These are phyloP conservation scores for Mixornis gularis DNA, from an alignment of 2,113 vertebrate genomes.

Conservation along the genomic window DNA sequence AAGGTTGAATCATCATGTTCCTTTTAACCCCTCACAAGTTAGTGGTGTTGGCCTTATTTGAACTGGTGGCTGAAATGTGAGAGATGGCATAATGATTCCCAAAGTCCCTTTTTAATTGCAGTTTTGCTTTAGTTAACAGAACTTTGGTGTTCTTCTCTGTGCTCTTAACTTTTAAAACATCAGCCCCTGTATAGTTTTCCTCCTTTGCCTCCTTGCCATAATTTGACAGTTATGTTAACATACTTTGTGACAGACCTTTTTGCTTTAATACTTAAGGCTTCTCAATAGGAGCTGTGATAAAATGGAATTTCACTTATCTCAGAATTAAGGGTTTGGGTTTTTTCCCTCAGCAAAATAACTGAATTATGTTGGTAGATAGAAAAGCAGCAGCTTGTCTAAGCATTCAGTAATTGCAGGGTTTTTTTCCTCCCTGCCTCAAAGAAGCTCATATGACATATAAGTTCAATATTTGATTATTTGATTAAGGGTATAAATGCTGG, in stretches of 20 bases:
- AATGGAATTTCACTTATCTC: background rate
- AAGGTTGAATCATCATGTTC: conserved; percentile 31
- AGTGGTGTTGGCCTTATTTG: background rate
- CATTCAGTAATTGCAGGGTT: background rate
- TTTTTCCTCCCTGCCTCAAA: background rate
- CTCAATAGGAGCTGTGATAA: background rate
- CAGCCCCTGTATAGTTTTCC: background rate
- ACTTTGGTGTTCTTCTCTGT: background rate
- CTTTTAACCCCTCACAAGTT: conserved; percentile 38
- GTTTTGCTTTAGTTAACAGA: background rate
- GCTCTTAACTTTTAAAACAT: background rate
- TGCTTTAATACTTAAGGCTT: background rate
- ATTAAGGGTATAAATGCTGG: background rate
- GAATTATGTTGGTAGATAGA: background rate
- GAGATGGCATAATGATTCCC: background rate
- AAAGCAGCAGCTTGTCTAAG: background rate
- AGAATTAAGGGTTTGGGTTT: background rate
- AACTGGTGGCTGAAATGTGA: background rate
- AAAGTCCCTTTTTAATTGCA: background rate
- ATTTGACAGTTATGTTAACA: background rate
- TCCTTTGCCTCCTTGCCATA: background rate
- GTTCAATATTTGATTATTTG: background rate
- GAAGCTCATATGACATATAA: background rate
- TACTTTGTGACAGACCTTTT: background rate
- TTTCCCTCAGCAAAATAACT: background rate